These are phyloP conservation scores for Lagopus muta DNA, from an alignment of 2,113 vertebrate species.

Conservation along the genomic window DNA sequence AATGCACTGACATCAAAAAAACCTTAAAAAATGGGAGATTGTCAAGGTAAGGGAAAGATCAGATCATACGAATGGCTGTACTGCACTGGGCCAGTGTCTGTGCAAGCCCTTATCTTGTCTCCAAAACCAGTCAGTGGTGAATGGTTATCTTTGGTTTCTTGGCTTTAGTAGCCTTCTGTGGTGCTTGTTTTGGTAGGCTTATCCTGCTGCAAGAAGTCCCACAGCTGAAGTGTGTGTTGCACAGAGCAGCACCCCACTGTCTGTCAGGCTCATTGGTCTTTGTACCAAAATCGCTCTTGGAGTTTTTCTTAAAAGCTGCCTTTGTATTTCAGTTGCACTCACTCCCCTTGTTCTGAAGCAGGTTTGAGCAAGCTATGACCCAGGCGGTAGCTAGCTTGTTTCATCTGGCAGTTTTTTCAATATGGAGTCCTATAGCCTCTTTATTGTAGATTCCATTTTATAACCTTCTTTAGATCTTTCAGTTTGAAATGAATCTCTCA, in stretches of 20 bases:
- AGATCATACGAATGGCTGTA: background rate
- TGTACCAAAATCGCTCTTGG: background rate
- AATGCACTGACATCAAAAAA: background rate
- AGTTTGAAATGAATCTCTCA: background rate
- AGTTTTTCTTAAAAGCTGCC: background rate
- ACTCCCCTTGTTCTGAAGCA: background rate
- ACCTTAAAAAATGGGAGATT: background rate
- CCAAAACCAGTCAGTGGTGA: background rate
- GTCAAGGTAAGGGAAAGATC: background rate
- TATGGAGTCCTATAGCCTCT: background rate
- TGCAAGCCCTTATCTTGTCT: background rate
- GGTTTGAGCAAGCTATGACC: background rate
- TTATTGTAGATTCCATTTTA: background rate
- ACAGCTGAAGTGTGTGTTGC: background rate
- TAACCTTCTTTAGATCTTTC: background rate
- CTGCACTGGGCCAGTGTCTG: background rate
- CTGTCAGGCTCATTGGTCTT: background rate
- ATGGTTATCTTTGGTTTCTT: background rate
- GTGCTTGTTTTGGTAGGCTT: background rate
- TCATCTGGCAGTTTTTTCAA: background rate
- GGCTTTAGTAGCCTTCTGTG: background rate
- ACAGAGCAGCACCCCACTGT: rapidly evolving
- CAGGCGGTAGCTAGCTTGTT: background rate
- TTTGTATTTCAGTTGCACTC: background rate
- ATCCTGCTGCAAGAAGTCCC: too few relatives aligned